A percentile compares a stretch with the other conserved stretches of the same genome.
phyloP scores from a whole-genome alignment of 2,113 vertebrate genomes.

The Melanerpes aurifrons region DNA sequence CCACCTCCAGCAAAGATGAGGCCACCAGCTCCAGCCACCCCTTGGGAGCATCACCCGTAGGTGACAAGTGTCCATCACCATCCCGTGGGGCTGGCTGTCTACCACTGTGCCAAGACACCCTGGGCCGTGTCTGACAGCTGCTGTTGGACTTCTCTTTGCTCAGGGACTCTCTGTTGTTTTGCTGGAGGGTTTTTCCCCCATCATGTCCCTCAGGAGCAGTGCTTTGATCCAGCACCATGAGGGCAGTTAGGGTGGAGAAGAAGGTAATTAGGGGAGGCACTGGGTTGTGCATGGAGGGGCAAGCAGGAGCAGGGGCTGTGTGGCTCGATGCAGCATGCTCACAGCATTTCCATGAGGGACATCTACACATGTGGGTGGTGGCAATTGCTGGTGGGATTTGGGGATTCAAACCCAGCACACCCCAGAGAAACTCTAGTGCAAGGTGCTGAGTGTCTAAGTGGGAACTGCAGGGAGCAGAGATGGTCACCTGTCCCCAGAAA shows the following conservation, averaged over 20 bases:
- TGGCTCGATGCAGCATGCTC: not conserved
- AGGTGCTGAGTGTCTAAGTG: not conserved
- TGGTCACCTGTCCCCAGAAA: not conserved
- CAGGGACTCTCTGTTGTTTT: not conserved
- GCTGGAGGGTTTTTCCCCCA: no score
- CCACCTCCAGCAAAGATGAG: fast-evolving
- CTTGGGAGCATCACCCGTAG: not conserved
- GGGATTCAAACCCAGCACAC: not conserved
- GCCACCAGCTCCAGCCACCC: not conserved
- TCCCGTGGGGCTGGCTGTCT: not conserved
- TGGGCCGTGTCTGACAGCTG: fast-evolving
- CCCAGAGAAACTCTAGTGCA: not conserved
- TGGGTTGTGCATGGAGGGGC: fast-evolving
- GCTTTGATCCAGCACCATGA: fast-evolving
- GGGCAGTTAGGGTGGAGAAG: not conserved
- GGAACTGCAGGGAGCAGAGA: not conserved
- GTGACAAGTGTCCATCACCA: not conserved
- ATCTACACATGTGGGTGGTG: fast-evolving
- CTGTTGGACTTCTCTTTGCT: not conserved
- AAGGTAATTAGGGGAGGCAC: not conserved
- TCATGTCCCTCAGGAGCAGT: not conserved
- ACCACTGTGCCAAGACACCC: fast-evolving
- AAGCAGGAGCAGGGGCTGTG: not conserved
- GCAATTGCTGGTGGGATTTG: not conserved
- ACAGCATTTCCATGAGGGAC: not conserved